Base-by-base conservation (phyloP, 2,113 vertebrate genomes). In the Chaenocephalus aceratus region DNA sequence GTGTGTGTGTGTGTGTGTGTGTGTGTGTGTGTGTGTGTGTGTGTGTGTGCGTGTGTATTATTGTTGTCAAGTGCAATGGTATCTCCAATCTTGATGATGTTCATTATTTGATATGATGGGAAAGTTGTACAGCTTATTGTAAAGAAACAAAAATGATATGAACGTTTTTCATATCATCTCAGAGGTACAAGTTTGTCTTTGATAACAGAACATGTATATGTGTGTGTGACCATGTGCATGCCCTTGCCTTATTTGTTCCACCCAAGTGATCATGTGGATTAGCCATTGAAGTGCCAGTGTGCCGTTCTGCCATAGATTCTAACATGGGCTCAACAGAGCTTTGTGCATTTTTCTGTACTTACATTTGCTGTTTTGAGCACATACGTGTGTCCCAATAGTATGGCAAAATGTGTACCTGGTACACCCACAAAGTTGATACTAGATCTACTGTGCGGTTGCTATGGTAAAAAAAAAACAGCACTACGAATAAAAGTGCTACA, bases 221-320 rank as follows among this genome's bases (percentile, higher is more conserved):
- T 54, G 75, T 67, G 77, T 41, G 66, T 30, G 48, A 34, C 77
- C 26, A 61, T 53, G 23, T 59, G 68, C 44, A 36, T 90, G 85
- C 59, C 26, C 14, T 84, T 87, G 89, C 91, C 91, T 91, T 88
- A 84, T 77, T 59, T 4, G 84, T 78, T 63, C 5, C 5, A 53
- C 67, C 66, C 13, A n/a, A 16, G 80, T 85, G 75, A 66, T 90
- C 56, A 23, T 79, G 82, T 92, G 70, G 36, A 80, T 72, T 74
- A 71, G 56, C 75, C 79, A 83, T 89, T 72, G 10, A 86, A 89
- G 86, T 90, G 91, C 87, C 88, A 73, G 72, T 83, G 79, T 85
- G 74, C 60, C 81, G 1, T 75, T 81, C 53, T 72, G 70, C 84
- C 90, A 90, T 90, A 88, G 84, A 88, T 85, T 86, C 72, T 74